Evolutionary conservation across 2,113 vertebrate genomes (phyloP).

Genomic region (Verasper variegatus): DNA sequence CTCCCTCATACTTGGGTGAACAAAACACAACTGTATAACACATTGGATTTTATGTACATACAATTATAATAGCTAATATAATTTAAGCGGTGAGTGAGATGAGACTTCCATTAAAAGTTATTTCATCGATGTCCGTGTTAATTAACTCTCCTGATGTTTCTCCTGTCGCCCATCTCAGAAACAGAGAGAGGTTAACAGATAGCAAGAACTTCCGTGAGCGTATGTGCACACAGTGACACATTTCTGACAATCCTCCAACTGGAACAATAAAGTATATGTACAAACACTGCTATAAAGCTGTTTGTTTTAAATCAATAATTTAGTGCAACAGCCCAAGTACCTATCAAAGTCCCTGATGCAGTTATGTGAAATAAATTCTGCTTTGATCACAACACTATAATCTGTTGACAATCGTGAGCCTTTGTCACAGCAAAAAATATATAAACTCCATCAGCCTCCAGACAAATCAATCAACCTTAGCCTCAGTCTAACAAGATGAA

Average conservation of each 20-base stretch:
- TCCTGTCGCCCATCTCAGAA: neutral
- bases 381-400: neutral
- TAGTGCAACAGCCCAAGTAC: neutral
- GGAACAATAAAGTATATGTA: neutral
- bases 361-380: conserved; percentile 11
- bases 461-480: conserved; percentile 23
- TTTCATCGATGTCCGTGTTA: neutral
- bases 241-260: neutral
- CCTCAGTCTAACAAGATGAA: neutral
- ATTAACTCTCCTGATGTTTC: neutral
- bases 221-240: neutral
- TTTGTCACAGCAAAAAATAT: conserved; percentile 22
- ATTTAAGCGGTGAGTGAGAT: neutral
- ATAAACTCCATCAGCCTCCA: neutral
- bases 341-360: conserved; percentile 4
- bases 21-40: neutral
- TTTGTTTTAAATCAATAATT: conserved; percentile 10
- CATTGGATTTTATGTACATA: neutral
- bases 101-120: neutral
- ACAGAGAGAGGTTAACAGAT: no score
- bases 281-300: neutral
- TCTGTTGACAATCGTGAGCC: neutral
- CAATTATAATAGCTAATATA: neutral
- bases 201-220: neutral
- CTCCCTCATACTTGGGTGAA: neutral